A percentile compares a stretch with the other conserved stretches of the same genome.
These are phyloP conservation scores for Drosophila burlai DNA, from an alignment of 1,140 invertebrate species.

Conservation along the genomic window DNA sequence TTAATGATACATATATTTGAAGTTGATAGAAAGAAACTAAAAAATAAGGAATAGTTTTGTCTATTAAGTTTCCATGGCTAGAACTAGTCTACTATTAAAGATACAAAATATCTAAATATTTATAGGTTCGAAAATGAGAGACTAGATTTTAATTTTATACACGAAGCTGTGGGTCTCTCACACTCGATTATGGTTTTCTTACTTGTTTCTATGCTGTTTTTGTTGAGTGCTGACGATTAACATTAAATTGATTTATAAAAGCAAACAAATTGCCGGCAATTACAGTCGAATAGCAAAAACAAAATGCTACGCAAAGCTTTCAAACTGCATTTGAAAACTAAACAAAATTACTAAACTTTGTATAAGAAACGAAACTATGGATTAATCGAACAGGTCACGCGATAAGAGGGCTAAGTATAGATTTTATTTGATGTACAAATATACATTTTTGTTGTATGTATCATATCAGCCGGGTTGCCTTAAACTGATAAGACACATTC, in stretches of 20 bases:
- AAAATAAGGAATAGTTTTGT: no score
- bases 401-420: conserved; percentile 35
- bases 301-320: conserved; percentile 20
- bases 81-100: no score
- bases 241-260: conserved; percentile 63
- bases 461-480: conserved; percentile 18
- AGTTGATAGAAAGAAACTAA: no score
- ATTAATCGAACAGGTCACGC: conserved; percentile 12
- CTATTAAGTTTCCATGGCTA: no score
- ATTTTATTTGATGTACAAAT: background rate
- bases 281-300: conserved; percentile 61
- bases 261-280: conserved; percentile 63
- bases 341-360: background rate
- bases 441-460: conserved; percentile 1
- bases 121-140: background rate
- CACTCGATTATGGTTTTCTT: background rate
- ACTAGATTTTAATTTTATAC: background rate
- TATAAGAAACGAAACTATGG: conserved; percentile 11
- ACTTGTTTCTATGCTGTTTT: conserved; percentile 9
- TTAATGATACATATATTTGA: no score
- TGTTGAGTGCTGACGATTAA: conserved; percentile 46
- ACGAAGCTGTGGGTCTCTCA: no score
- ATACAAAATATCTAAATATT: no score
- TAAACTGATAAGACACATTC: conserved; percentile 14
- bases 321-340: conserved; percentile 19